Evolutionary conservation across 2,113 vertebrate species (phyloP).

Genomic region (Triplophysa rosa): DNA sequence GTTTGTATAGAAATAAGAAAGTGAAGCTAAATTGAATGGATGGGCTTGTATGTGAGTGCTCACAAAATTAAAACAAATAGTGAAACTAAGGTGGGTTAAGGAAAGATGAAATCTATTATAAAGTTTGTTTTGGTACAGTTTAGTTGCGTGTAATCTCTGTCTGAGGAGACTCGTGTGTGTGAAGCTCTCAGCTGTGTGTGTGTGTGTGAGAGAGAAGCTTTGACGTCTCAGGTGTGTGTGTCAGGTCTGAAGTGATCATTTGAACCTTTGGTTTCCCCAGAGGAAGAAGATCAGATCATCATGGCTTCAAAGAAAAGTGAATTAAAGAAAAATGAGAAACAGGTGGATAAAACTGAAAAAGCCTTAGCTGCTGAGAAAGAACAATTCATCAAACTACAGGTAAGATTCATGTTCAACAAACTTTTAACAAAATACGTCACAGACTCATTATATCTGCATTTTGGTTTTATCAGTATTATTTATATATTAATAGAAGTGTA

Average conservation of each 20-base stretch:
- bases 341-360: constrained; percentile 71
- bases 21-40: too few relatives aligned
- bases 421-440: not conserved
- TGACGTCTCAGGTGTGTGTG: not conserved
- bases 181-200: too few relatives aligned
- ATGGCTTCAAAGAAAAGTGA: constrained; percentile 68
- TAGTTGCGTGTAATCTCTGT: not conserved
- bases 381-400: constrained; percentile 75
- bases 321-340: constrained; percentile 65
- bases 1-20: too few relatives aligned
- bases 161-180: not conserved
- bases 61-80: not conserved
- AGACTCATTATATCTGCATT: not conserved
- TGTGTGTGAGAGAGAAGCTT: too few relatives aligned
- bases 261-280: not conserved
- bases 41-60: not conserved
- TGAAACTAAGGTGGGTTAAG: too few relatives aligned
- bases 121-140: too few relatives aligned
- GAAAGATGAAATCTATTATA: too few relatives aligned
- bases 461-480: not conserved
- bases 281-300: not conserved
- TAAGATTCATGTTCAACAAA: constrained; percentile 35
- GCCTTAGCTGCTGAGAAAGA: constrained; percentile 74
- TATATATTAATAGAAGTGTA: not conserved
- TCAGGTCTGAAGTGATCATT: not conserved